Evolutionary conservation across 64 coral and sea anemone species (phyloP), one percentile per base, ranked within the genome.

Genomic region (Pocillopora damicornis): DNA sequence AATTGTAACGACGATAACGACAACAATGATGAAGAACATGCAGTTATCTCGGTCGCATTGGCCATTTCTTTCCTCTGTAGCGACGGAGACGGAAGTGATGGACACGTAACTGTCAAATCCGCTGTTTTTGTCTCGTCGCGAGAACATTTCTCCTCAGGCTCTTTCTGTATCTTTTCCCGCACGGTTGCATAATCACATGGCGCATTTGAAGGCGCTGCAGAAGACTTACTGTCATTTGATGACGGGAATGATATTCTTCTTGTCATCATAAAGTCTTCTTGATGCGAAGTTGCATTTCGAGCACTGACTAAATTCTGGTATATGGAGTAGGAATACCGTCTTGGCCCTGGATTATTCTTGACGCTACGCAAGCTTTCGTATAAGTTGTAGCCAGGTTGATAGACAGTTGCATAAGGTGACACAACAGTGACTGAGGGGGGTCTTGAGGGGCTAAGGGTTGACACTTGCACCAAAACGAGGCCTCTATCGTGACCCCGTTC

Each of bases 321-420:
- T 20, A 85, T 13, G 20, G 37, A 71, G 20, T 73, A 30, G 58
- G 81, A 69, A 2, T n/a, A 37, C 20, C 63, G 37, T n/a, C 81
- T 67, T 71, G 16, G 65, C 37, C 13, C 63, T 71, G 65, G 20
- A 57, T 85, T 85, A 56, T 73, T 23, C 34, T 35, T 57, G 2
- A 85, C 9, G 37, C 81, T 85, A 15, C 68, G 37, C 81, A 85
- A 45, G 16, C 35, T 85, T 35, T 85, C 81, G 38, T 85, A 85
- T 18, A 85, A 58, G 81, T 73, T 85, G 64, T 66, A 56, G 42
- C 20, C 20, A 57, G 81, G 65, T 22, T 85, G 81, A 58, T 85
- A 85, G n/a, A 85, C 81, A 1, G 18, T 5, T 0, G 80, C 80
- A 51, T 37, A 83, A 1, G 80, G 80, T 22, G 20, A 20, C 18